A percentile compares a stretch with the other conserved stretches of the same genome.
phyloP scores from a whole-genome alignment of 2,113 vertebrate species.

The Pampusana beccarii region DNA sequence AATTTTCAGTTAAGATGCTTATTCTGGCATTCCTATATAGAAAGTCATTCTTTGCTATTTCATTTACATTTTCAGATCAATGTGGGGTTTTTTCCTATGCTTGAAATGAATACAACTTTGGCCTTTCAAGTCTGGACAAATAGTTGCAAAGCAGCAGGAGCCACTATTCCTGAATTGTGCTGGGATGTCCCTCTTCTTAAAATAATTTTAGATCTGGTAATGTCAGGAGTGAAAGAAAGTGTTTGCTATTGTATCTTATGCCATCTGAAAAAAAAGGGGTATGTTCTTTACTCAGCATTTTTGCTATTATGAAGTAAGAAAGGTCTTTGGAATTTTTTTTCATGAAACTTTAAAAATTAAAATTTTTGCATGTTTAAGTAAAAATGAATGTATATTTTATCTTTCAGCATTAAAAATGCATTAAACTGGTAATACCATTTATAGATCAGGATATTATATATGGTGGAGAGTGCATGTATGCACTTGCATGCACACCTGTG shows the following conservation, averaged over 20 bases:
- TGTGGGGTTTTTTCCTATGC: neutral
- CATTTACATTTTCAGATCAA: neutral
- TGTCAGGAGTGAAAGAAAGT: neutral
- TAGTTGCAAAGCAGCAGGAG: neutral
- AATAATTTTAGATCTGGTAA: neutral
- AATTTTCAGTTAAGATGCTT: neutral
- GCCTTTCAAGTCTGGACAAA: neutral
- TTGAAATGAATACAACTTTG: neutral
- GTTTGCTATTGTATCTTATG: neutral
- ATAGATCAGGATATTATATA: neutral
- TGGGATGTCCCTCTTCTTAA: neutral
- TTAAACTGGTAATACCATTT: neutral
- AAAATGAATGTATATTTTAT: neutral
- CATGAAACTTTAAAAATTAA: neutral
- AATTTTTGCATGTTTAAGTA: neutral
- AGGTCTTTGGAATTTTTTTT: neutral
- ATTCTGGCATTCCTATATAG: neutral
- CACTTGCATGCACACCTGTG: neutral
- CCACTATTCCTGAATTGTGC: neutral
- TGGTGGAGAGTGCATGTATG: neutral
- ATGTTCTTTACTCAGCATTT: neutral
- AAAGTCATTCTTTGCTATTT: neutral
- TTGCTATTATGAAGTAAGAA: neutral
- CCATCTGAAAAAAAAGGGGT: neutral
- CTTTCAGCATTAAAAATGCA: neutral